Evolutionary conservation across 2,797 vertebrate species (phyloP).

Genomic region (Acrocephalus scirpaceus): DNA sequence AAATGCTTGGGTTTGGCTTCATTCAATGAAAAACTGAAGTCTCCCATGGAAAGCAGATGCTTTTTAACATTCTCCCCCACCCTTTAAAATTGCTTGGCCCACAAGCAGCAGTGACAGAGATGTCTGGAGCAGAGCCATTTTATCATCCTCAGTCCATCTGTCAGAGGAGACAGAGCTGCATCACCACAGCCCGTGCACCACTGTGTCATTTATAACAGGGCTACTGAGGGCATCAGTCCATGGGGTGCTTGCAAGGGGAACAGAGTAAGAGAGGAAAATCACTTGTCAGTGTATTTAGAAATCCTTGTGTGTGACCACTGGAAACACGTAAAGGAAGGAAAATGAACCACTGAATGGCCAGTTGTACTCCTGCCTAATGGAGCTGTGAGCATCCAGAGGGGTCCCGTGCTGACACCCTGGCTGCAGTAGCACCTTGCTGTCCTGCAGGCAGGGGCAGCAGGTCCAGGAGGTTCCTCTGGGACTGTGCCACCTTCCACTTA

Average conservation of each 20-base stretch:
- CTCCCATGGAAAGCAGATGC: slow-evolving; percentile 55
- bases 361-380: neutral
- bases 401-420: rapidly evolving
- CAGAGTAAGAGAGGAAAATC: neutral
- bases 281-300: neutral
- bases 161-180: neutral
- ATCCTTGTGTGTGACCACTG: neutral
- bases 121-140: slow-evolving; percentile 40
- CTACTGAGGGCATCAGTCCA: neutral
- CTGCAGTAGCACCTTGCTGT: neutral
- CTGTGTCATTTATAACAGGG: rapidly evolving
- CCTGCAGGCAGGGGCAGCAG: neutral
- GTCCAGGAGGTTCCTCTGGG: neutral
- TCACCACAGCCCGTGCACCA: neutral
- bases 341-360: neutral
- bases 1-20: slow-evolving; percentile 25
- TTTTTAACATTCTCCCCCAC: slow-evolving; percentile 41
- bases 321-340: neutral
- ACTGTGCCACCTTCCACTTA: neutral
- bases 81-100: slow-evolving; percentile 32
- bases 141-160: slow-evolving; percentile 47
- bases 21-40: neutral
- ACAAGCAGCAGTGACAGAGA: slow-evolving; percentile 26
- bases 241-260: neutral
- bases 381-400: neutral